These are phyloP conservation scores for Poicephalus gulielmi DNA, from an alignment of 2,113 vertebrate genomes.

Conservation along the genomic window DNA sequence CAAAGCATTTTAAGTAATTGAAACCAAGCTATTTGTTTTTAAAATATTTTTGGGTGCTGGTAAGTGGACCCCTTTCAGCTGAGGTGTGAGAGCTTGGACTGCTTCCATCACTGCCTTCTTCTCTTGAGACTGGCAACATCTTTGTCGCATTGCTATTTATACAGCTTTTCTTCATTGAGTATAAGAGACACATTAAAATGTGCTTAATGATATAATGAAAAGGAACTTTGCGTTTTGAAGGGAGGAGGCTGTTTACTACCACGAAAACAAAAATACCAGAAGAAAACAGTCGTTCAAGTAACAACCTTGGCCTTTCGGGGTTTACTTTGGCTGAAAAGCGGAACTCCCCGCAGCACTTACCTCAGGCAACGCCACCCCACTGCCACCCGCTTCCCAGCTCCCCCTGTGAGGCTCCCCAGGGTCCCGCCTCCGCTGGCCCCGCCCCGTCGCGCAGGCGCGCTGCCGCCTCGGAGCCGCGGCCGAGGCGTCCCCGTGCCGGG, in stretches of 20 bases:
- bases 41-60: neutral
- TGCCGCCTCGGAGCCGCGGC: neutral
- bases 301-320: neutral
- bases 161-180: neutral
- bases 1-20: neutral
- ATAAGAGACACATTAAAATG: neutral
- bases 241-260: neutral
- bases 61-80: neutral
- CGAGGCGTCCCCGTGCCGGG: neutral
- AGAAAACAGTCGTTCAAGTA: rapidly evolving
- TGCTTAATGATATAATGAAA: neutral
- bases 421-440: neutral
- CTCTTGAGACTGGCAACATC: neutral
- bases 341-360: rapidly evolving
- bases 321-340: neutral
- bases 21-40: neutral
- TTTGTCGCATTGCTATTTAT: neutral
- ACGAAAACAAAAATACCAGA: neutral
- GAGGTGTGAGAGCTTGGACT: neutral
- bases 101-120: rapidly evolving
- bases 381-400: too few species aligned
- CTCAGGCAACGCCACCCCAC: too few species aligned
- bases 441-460: neutral
- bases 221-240: neutral
- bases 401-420: too few species aligned